Conservation (phyloP, 2,888 invertebrate species). For the Philereme transversata region DNA sequence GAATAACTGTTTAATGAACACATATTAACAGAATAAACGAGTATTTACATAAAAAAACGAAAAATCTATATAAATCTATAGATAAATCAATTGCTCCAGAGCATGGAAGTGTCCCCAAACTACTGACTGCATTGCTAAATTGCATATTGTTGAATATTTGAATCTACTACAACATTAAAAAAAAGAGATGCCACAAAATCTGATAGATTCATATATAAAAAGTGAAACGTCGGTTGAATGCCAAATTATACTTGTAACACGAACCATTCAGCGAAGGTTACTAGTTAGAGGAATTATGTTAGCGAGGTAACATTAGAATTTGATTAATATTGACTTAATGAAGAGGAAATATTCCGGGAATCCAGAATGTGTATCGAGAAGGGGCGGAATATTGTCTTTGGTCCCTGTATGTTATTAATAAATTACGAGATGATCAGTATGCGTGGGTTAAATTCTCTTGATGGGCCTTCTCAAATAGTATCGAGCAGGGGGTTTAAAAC, state of each 20-base stretch:
- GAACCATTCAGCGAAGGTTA: constrained; percentile 11
- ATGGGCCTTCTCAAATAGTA: neutral
- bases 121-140: no score
- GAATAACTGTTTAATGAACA: no score
- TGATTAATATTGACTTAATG: constrained; percentile 26
- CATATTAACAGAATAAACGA: no score
- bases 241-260: neutral
- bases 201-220: no score
- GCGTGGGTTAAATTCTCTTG: neutral
- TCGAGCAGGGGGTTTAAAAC: no score
- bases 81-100: no score
- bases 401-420: constrained; percentile 17
- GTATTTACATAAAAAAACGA: no score
- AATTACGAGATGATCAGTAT: constrained; percentile 5
- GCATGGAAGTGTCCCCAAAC: no score
- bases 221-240: neutral
- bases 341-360: constrained; percentile 12
- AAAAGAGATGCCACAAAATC: no score
- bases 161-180: no score
- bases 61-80: no score
- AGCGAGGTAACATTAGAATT: constrained; percentile 11
- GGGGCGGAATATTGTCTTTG: constrained; percentile 11
- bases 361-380: constrained; percentile 6
- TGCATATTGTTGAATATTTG: no score
- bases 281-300: constrained; percentile 22